phyloP scores from a whole-genome alignment of 2,113 vertebrate species.

The Dromas ardeola region DNA sequence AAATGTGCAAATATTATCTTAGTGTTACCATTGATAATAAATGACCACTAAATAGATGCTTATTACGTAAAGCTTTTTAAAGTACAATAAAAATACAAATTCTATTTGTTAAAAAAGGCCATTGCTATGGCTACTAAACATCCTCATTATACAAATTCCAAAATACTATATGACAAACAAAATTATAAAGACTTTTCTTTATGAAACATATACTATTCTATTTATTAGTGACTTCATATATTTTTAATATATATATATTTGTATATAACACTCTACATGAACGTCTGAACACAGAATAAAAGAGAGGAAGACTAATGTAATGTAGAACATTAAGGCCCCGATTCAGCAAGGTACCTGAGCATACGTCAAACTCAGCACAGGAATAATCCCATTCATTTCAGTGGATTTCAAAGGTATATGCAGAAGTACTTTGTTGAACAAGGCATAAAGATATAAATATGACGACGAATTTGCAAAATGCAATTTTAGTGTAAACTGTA shows the following conservation, averaged over 20 bases:
- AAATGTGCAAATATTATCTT: constrained; percentile 77
- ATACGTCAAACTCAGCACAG: not conserved
- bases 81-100: constrained; percentile 86
- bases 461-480: constrained; percentile 17
- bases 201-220: constrained; percentile 72
- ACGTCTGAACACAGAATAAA: constrained; percentile 8
- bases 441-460: not conserved
- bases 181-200: constrained; percentile 77
- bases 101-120: constrained; percentile 82
- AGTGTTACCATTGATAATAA: constrained; percentile 76
- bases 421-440: constrained; percentile 27
- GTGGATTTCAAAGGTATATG: not conserved
- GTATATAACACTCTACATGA: constrained; percentile 46
- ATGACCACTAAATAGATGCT: constrained; percentile 77
- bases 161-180: constrained; percentile 80
- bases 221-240: constrained; percentile 59
- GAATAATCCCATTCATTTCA: not conserved
- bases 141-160: constrained; percentile 80
- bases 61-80: constrained; percentile 80
- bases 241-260: constrained; percentile 28
- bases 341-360: constrained; percentile 16
- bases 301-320: constrained; percentile 41
- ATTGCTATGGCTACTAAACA: constrained; percentile 76
- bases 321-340: not conserved
- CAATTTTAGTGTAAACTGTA: constrained; percentile 49